phyloP scores from a whole-genome alignment of 1,140 invertebrate genomes.

The Polypedilum pembai region DNA sequence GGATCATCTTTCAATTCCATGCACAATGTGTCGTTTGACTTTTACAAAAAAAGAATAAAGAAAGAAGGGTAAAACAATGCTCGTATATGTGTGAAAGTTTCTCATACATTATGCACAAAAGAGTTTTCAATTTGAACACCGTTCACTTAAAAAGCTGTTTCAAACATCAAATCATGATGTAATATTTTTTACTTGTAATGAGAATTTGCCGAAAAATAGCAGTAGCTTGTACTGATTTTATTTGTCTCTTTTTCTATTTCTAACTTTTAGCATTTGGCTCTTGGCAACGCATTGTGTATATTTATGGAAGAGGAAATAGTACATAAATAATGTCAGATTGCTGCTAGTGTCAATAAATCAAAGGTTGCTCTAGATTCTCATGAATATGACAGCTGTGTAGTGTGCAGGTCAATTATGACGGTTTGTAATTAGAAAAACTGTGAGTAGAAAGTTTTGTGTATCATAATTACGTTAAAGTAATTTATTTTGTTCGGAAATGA shows the following conservation, averaged over 20 bases:
- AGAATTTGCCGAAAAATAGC: background rate
- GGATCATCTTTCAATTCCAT: background rate
- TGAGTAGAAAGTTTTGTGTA: too few relatives aligned
- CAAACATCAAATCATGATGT: slow-evolving; percentile 17
- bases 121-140: slow-evolving; percentile 5
- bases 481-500: too few relatives aligned
- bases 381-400: too few relatives aligned
- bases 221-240: too few relatives aligned
- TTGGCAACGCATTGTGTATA: background rate
- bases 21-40: background rate
- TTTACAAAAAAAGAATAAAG: background rate
- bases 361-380: background rate
- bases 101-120: slow-evolving; percentile 27
- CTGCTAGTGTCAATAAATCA: slow-evolving; percentile 6
- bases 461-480: too few relatives aligned
- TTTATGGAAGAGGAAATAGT: background rate
- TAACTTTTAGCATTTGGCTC: too few relatives aligned
- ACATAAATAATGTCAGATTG: background rate
- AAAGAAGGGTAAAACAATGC: slow-evolving; percentile 5
- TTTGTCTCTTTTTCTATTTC: too few relatives aligned
- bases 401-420: too few relatives aligned
- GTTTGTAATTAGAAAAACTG: too few relatives aligned
- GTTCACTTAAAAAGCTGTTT: background rate
- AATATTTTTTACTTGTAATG: background rate
- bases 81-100: slow-evolving; percentile 4